Evolutionary conservation across 2,113 vertebrate species (phyloP).

Genomic region (Lathamus discolor): DNA sequence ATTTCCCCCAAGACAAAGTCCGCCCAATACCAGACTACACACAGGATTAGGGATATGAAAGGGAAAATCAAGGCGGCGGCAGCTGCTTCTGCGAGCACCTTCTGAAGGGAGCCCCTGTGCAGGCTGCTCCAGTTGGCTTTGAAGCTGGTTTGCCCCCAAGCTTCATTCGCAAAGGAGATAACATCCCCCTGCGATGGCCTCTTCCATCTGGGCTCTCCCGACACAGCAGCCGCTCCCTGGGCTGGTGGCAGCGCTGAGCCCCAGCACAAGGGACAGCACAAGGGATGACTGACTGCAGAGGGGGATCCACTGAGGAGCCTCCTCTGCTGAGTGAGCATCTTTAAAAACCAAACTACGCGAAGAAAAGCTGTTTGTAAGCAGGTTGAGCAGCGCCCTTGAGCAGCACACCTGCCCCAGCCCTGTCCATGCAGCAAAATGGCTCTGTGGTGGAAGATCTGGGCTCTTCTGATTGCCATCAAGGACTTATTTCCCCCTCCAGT

Average conservation of each 20-base stretch:
- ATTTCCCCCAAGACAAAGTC: not conserved
- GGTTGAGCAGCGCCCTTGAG: not conserved
- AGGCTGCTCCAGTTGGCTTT: not conserved
- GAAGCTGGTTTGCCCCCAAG: not conserved
- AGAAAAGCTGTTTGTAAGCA: not conserved
- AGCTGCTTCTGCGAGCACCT: not conserved
- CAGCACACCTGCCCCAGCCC: not conserved
- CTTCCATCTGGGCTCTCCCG: not conserved
- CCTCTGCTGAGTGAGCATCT: accelerated
- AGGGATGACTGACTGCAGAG: accelerated
- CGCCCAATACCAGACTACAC: not conserved
- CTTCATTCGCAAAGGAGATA: not conserved
- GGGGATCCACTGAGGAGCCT: not conserved
- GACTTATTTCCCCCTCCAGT: not conserved
- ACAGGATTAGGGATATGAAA: not conserved
- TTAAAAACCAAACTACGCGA: not conserved
- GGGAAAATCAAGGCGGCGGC: not conserved
- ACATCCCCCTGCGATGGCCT: not conserved
- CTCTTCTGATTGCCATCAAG: accelerated
- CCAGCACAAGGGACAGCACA: not conserved
- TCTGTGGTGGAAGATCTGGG: not conserved
- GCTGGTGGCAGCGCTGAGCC: not conserved
- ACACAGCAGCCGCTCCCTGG: accelerated
- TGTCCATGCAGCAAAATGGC: accelerated
- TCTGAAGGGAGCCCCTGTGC: not conserved